phyloP scores from a whole-genome alignment of 2,888 invertebrate species.

The Thera obeliscata region DNA sequence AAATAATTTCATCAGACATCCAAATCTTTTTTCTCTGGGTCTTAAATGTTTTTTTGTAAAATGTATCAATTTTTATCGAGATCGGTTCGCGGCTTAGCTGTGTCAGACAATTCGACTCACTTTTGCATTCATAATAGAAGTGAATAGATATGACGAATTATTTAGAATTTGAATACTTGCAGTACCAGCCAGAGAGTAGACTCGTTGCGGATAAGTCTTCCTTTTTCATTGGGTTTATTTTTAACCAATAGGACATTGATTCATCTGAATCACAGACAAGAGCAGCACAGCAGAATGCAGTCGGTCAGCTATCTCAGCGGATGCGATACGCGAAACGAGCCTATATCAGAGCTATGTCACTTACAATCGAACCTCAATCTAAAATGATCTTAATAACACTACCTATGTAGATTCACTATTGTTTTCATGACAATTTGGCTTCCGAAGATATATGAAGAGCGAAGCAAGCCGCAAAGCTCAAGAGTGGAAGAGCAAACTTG shows the following conservation, averaged over 20 bases:
- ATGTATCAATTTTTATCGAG: background rate
- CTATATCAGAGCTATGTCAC: constrained; percentile 30
- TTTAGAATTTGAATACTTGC: constrained; percentile 1
- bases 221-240: constrained; percentile 29
- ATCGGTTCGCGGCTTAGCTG: background rate
- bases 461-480: background rate
- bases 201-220: background rate
- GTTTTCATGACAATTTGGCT: background rate
- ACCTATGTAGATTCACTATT: background rate
- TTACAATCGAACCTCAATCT: background rate
- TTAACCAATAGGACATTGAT: constrained; percentile 38
- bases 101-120: no score
- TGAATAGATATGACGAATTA: background rate
- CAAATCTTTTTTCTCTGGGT: background rate
- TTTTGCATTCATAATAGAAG: no score
- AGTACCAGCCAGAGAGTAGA: background rate
- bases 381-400: background rate
- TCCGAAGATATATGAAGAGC: background rate
- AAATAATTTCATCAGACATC: background rate
- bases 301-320: constrained; percentile 58
- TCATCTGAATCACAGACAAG: constrained; percentile 38
- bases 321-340: constrained; percentile 66
- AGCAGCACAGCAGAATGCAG: constrained; percentile 45
- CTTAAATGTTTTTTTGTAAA: background rate
- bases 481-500: background rate